Conservation (phyloP, 1,140 invertebrate genomes). For the Brachionus asplanchnoidis region DNA sequence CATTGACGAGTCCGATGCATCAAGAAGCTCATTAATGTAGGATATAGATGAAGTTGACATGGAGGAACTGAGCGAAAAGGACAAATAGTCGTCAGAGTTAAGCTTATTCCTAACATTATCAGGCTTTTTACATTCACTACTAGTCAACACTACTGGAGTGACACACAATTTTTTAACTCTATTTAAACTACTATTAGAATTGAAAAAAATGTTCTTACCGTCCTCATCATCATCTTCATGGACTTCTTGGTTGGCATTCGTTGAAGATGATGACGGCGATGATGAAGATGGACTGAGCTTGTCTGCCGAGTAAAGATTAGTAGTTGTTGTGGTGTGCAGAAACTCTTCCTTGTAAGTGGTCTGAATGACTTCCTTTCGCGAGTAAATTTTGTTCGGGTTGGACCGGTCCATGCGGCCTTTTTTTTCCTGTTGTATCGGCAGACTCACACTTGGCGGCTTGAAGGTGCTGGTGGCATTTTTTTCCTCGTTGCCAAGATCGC, state of each 20-base stretch:
- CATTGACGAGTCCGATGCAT: not conserved
- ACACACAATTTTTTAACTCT: not conserved
- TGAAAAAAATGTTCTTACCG: constrained; percentile 21
- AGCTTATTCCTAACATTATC: not conserved
- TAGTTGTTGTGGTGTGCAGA: constrained; percentile 34
- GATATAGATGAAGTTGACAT: constrained; percentile 18
- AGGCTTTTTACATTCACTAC: not conserved
- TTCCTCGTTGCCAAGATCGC: not conserved
- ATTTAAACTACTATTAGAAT: constrained; percentile 25
- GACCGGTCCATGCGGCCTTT: not conserved
- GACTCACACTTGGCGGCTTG: not conserved
- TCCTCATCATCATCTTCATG: constrained; percentile 14
- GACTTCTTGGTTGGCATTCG: not conserved
- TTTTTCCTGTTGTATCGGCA: not conserved
- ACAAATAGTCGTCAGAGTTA: not conserved
- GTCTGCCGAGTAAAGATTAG: not conserved
- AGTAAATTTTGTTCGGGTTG: constrained; percentile 38
- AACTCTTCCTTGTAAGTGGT: constrained; percentile 26
- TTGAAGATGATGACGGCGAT: not conserved
- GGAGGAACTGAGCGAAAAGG: constrained; percentile 19
- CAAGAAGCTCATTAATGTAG: not conserved
- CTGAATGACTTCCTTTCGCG: constrained; percentile 36
- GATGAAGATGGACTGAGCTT: constrained; percentile 11
- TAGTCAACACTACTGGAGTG: not conserved
- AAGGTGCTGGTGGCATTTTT: not conserved